Conservation (phyloP, 2,797 vertebrate genomes). For the Hypotaenidia okinawae region DNA sequence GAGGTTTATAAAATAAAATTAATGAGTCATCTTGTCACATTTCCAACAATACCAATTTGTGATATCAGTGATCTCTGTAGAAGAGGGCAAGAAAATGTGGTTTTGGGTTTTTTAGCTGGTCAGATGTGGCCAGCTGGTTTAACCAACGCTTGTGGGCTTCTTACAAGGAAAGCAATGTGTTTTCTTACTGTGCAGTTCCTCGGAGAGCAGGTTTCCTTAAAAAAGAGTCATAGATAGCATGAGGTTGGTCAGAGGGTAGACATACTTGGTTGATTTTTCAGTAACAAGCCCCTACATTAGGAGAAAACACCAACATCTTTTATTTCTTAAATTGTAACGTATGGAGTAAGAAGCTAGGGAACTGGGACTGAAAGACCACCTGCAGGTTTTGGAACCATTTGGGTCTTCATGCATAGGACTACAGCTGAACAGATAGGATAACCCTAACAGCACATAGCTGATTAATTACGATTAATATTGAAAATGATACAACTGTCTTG, state of each 20-base stretch:
- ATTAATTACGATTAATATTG: neutral
- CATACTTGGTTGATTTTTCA: neutral
- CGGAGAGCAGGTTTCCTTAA: neutral
- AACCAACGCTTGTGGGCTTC: neutral
- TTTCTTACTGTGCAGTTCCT: neutral
- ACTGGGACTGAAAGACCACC: neutral
- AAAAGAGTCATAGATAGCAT: neutral
- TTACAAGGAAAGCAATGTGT: neutral
- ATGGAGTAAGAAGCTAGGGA: neutral
- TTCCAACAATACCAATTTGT: neutral
- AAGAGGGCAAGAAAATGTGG: neutral
- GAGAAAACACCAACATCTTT: neutral
- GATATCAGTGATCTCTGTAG: neutral
- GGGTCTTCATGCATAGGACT: neutral
- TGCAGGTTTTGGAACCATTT: neutral
- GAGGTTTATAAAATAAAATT: neutral
- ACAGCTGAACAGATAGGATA: neutral
- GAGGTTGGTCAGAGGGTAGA: neutral
- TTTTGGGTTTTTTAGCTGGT: neutral
- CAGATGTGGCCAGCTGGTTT: neutral
- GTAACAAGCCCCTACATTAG: neutral
- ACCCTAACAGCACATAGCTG: neutral
- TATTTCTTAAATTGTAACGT: neutral
- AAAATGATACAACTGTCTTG: neutral
- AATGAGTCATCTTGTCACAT: neutral